Evolutionary conservation across 2,888 invertebrate species (phyloP), one percentile per base, ranked within the genome.

Genomic region (Drosophila planitibia): DNA sequence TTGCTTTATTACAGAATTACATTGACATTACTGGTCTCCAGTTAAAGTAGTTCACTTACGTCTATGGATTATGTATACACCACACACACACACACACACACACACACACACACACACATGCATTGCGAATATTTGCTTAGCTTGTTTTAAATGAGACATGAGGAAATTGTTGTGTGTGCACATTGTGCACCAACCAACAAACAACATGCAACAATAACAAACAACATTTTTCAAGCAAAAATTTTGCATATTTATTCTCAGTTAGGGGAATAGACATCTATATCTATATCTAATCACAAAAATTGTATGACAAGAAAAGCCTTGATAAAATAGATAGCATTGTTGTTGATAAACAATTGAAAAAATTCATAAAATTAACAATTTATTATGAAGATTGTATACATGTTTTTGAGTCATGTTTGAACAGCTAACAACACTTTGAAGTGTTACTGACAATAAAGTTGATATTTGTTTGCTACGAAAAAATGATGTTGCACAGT

Each of bases 111-210:
- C 35, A 25, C 32, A 53, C 6, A 12, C 25, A 37, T 3, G 16
- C n/a, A 12, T 52, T 53, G 57, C 44, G 30, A 62, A 33, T 64
- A 61, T 39, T 37, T 64, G 53, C 47, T 60, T 41, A 37, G 52
- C 57, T 57, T 76, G 65, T 71, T 63, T 68, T 68, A 60, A 87
- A 77, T 70, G 69, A 80, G 85, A 66, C 83, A 81, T 81, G 86
- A 88, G 88, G 83, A 88, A 83, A 84, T 72, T 66, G 72, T 71
- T 69, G 77, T 49, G 47, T 63, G 62, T 22, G 19, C 30, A 73
- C 37, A 55, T 37, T 65, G 59, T 33, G 19, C 4, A 33, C 44
- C 53, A 39, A 39, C 52, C 22, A 58, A 14, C 16, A 39, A 14
- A 62, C 68, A 67, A 68, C 61, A 14, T 22, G 57, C 69, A 22